Base-by-base conservation (phyloP, 1,140 invertebrate genomes). In the Atopsyche davidsoni region DNA sequence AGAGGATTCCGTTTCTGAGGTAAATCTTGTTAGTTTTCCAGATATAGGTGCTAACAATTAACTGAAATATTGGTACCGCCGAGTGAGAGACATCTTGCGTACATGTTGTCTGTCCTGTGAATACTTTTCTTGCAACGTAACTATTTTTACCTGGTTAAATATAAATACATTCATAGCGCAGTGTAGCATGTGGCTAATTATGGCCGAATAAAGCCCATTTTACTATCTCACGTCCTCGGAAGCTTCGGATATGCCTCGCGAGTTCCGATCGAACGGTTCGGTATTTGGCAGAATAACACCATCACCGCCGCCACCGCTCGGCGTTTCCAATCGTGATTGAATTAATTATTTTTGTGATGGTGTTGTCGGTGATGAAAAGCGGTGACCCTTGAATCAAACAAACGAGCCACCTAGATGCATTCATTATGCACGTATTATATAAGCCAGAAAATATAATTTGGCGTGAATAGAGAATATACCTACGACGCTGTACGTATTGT, bases 1-100 rank as follows among this genome's bases (percentile, higher is more conserved):
- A 69, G 89, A 92, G 72, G 89, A 92, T 69, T 90, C 89, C 73
- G 87, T 89, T 68, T 91, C 88, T 62, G 89, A 91, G 86, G 89
- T 92, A 83, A 71, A 70, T 70, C 67, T 67, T 68, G 66, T 70
- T 70, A 70, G 70, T 69, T 70, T 73, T 70, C 69, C 64, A 61
- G 61, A 56, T 67, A 69, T 44, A 71, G 70, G 67, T 67, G 68
- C 68, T 70, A 67, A 68, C 67, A 73, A 62, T 64, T 60, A 67
- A 64, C 40, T 28, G 63, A 69, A 70, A 66, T 67, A 69, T 70
- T 66, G 67, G 66, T 70, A 71, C 66, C 67, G 68, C 69, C 61
- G 60, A 68, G 64, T 64, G 67, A 70, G 66, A 66, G 70, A 73
- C 70, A 73, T 73, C 64, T 73, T 70, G 69, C 53, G 42, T 67